phyloP scores from a whole-genome alignment of 2,888 invertebrate genomes.

The Leptopilina syphax region DNA sequence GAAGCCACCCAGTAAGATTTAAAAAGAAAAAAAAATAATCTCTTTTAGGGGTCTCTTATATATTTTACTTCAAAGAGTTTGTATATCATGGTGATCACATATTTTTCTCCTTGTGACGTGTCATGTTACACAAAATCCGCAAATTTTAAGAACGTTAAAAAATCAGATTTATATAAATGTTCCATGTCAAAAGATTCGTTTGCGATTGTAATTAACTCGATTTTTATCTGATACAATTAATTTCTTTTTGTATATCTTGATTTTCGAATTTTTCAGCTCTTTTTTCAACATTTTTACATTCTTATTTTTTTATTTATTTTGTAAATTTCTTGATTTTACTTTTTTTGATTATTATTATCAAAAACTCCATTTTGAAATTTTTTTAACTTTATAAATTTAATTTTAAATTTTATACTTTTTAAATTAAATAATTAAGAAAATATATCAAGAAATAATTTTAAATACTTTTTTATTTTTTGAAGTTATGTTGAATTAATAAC shows the following conservation, averaged over 20 bases:
- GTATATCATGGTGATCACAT: not conserved
- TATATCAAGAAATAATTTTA: too few relatives aligned
- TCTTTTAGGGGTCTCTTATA: not conserved
- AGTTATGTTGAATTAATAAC: too few relatives aligned
- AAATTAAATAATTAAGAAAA: too few relatives aligned
- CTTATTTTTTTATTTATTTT: not conserved
- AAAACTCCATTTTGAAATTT: too few relatives aligned
- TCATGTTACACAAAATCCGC: conserved; percentile 8
- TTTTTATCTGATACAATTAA: not conserved
- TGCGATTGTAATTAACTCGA: not conserved
- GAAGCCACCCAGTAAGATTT: not conserved
- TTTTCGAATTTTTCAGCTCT: not conserved
- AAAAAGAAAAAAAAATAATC: conserved; percentile 6
- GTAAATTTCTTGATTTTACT: too few relatives aligned
- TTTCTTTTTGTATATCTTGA: not conserved
- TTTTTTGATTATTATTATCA: too few relatives aligned
- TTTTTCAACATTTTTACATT: not conserved
- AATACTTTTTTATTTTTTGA: too few relatives aligned
- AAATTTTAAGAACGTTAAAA: conserved; percentile 3
- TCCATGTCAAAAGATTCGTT: not conserved
- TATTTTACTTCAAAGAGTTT: not conserved
- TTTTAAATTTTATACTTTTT: too few relatives aligned
- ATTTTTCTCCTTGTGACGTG: conserved; percentile 3
- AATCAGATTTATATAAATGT: conserved; percentile 14
- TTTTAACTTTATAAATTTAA: too few relatives aligned